phyloP scores from a whole-genome alignment of 2,888 invertebrate genomes.

The Anodontia alba region DNA sequence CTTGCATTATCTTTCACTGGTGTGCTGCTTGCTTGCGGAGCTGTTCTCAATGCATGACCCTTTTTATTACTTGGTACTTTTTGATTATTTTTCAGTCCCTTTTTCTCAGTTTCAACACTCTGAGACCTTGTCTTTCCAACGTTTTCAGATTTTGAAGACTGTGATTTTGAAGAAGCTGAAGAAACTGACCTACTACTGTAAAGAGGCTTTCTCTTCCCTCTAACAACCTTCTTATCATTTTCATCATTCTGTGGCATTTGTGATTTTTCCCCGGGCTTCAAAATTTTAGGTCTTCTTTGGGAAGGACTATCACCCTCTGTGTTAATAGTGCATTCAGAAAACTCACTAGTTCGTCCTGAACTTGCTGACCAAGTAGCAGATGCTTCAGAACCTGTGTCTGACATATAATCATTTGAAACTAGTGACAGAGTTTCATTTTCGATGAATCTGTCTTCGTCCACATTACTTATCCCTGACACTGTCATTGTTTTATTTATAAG shows the following conservation, averaged over 20 bases:
- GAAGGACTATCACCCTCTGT: constrained; percentile 66
- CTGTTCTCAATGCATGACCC: constrained; percentile 56
- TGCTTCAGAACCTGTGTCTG: constrained; percentile 86
- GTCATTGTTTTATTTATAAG: constrained; percentile 84
- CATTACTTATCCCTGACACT: constrained; percentile 71
- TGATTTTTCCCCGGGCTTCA: constrained; percentile 85
- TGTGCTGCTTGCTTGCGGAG: constrained; percentile 66
- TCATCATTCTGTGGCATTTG: constrained; percentile 52
- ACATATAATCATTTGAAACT: constrained; percentile 91
- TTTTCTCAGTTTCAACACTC: neutral
- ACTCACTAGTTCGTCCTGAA: constrained; percentile 75
- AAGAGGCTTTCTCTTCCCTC: constrained; percentile 75
- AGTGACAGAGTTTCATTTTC: constrained; percentile 89
- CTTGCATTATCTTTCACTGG: constrained; percentile 74
- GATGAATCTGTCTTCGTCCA: constrained; percentile 86
- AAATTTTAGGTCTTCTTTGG: constrained; percentile 85
- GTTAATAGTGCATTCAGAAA: constrained; percentile 67
- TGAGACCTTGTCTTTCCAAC: constrained; percentile 26
- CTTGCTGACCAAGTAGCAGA: constrained; percentile 77
- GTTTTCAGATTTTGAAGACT: constrained; percentile 26
- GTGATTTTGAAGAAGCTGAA: constrained; percentile 10
- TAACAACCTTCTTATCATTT: constrained; percentile 62
- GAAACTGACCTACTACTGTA: constrained; percentile 63
- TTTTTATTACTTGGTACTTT: constrained; percentile 23
- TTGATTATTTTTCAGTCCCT: neutral